phyloP scores from a whole-genome alignment of 1,140 invertebrate genomes.

The Zaprionus taronus region DNA sequence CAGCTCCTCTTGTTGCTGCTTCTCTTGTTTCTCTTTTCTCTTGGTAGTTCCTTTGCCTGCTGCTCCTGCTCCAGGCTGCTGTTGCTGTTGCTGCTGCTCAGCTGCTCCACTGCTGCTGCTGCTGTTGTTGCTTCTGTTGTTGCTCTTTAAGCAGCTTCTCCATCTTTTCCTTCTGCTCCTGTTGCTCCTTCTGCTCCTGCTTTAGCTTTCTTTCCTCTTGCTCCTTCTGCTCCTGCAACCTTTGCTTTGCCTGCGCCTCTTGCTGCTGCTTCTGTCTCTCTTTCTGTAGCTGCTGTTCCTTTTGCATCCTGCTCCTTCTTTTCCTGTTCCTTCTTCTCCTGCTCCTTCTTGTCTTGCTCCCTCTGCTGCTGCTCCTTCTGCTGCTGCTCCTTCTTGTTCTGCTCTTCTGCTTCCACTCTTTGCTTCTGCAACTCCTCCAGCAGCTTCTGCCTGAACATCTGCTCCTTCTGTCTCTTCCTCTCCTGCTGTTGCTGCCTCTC shows the following conservation, averaged over 20 bases:
- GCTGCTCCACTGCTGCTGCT: neutral
- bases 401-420: neutral
- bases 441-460: neutral
- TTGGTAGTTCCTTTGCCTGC: neutral
- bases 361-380: neutral
- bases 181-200: neutral
- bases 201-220: neutral
- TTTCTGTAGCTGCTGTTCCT: neutral
- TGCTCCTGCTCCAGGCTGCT: neutral
- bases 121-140: neutral
- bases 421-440: neutral
- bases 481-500: constrained; percentile 25
- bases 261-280: constrained; percentile 13
- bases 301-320: constrained; percentile 1
- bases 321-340: neutral
- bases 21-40: neutral
- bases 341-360: neutral
- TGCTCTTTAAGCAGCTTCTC: neutral
- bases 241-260: neutral
- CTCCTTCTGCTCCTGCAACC: constrained; percentile 5
- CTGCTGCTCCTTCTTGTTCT: neutral
- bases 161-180: neutral
- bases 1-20: neutral
- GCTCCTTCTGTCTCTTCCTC: constrained; percentile 22
- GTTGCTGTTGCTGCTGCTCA: neutral